phyloP scores from a whole-genome alignment of 1,140 invertebrate species.

The Papilio glaucus region DNA sequence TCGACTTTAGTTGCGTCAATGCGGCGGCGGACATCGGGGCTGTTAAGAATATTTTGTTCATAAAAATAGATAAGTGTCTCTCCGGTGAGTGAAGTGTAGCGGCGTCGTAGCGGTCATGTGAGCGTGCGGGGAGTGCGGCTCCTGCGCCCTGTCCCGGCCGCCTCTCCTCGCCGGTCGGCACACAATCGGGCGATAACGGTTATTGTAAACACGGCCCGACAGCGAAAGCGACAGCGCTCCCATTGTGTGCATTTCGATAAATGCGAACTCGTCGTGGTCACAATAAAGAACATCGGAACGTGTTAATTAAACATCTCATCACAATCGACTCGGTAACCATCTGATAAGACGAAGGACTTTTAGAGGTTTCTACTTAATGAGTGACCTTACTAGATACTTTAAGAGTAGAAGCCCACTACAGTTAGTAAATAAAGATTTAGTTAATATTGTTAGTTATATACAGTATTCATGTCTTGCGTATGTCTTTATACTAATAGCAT shows the following conservation, averaged over 20 bases:
- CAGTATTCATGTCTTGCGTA: neutral
- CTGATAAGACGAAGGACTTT: conserved; percentile 29
- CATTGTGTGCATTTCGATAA: conserved; percentile 61
- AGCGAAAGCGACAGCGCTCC: conserved; percentile 46
- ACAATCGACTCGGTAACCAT: conserved; percentile 34
- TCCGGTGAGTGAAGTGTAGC: conserved; percentile 44
- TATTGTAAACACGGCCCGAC: conserved; percentile 60
- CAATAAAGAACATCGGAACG: conserved; percentile 28
- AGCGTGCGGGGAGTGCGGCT: conserved; percentile 52
- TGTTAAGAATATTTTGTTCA: conserved; percentile 64
- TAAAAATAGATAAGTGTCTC: conserved; percentile 65
- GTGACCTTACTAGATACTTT: neutral
- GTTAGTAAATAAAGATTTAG: too few relatives aligned
- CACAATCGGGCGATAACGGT: conserved; percentile 59
- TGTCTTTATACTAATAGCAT: neutral
- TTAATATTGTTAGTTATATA: neutral
- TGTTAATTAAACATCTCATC: conserved; percentile 37
- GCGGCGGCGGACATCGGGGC: conserved; percentile 60
- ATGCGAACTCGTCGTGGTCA: conserved; percentile 49
- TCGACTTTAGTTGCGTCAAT: conserved; percentile 61
- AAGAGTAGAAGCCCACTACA: too few relatives aligned
- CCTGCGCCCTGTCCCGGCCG: conserved; percentile 65
- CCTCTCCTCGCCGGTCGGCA: conserved; percentile 64
- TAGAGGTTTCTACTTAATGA: neutral
- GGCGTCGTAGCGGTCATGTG: conserved; percentile 68